Conservation (phyloP, 1,140 invertebrate genomes). For the Drosophila willistoni region DNA sequence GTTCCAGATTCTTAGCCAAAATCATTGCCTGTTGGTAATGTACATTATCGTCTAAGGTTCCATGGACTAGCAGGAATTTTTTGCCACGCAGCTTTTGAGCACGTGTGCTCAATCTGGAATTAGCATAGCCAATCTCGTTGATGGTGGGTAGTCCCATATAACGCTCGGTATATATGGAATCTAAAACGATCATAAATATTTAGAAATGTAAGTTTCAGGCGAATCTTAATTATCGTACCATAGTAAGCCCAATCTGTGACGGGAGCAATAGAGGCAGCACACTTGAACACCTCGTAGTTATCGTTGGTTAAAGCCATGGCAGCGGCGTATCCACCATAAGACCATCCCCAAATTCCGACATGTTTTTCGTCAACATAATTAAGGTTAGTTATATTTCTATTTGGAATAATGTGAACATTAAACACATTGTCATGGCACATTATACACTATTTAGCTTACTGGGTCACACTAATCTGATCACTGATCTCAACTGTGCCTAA, state of each 20-base stretch:
- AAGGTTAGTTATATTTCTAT: constrained; percentile 86
- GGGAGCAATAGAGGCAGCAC: constrained; percentile 97
- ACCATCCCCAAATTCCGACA: constrained; percentile 95
- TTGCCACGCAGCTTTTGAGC: constrained; percentile 88
- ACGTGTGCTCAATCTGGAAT: constrained; percentile 89
- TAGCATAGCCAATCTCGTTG: constrained; percentile 91
- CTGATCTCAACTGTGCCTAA: constrained; percentile 94
- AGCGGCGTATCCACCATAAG: constrained; percentile 96
- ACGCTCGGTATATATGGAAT: constrained; percentile 97
- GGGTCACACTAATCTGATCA: constrained; percentile 88
- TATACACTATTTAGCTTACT: constrained; percentile 69
- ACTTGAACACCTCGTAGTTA: constrained; percentile 89
- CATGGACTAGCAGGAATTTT: constrained; percentile 93
- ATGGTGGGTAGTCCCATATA: constrained; percentile 95
- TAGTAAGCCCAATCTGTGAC: constrained; percentile 95
- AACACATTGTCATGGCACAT: not conserved
- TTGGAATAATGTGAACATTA: not conserved
- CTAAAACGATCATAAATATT: constrained; percentile 85
- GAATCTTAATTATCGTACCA: constrained; percentile 84
- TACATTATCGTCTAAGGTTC: constrained; percentile 97
- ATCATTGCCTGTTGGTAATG: constrained; percentile 98
- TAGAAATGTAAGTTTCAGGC: not conserved
- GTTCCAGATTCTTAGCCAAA: constrained; percentile 92
- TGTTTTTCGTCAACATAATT: constrained; percentile 88
- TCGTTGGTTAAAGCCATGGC: constrained; percentile 92